Evolutionary conservation across 2,797 vertebrate species (phyloP).

Genomic region (Acipenser transmontanus): DNA sequence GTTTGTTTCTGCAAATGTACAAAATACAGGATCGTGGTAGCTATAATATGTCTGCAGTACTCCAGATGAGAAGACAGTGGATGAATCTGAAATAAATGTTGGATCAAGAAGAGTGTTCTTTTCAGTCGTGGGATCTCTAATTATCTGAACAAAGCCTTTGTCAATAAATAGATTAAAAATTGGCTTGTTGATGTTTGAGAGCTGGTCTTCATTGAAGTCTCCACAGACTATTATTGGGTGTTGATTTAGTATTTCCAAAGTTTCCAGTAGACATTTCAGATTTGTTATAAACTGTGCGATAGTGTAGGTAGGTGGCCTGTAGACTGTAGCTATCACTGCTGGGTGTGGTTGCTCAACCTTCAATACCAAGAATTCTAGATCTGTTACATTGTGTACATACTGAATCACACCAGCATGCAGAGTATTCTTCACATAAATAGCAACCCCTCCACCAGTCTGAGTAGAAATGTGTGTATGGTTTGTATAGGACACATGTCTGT

Average conservation of each 20-base stretch:
- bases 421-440: constrained; percentile 21
- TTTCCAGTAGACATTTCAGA: not conserved
- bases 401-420: constrained; percentile 11
- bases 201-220: constrained; percentile 9
- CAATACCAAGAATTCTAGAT: constrained; percentile 23
- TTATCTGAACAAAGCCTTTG: constrained; percentile 13
- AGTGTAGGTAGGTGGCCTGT: constrained; percentile 19
- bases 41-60: constrained; percentile 8
- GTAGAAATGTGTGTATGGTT: constrained; percentile 2
- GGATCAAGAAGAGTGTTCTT: constrained; percentile 17
- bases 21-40: no score
- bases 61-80: constrained; percentile 1
- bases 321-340: constrained; percentile 14
- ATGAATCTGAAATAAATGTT: not conserved
- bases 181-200: no score
- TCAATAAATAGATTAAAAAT: no score
- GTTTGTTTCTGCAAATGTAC: no score
- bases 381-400: constrained; percentile 21
- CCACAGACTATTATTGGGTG: constrained; percentile 4
- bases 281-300: not conserved
- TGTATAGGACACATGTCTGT: not conserved
- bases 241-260: not conserved
- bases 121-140: constrained; percentile 23
- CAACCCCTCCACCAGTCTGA: constrained; percentile 21
- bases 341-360: constrained; percentile 2